phyloP scores from a whole-genome alignment of 2,113 vertebrate species.

The Girardinichthys multiradiatus region DNA sequence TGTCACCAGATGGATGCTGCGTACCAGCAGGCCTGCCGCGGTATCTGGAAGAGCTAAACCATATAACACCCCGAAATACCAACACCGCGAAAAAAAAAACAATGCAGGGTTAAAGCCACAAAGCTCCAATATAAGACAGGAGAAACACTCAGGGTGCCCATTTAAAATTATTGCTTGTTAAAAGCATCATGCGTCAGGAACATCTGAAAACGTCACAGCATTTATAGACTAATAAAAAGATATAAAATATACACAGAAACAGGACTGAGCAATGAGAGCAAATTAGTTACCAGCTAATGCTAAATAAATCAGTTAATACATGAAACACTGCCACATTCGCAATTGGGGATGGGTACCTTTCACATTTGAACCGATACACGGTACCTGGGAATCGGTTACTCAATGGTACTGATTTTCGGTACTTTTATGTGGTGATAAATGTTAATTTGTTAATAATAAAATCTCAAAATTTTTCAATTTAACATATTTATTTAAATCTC shows the following conservation, averaged over 20 bases:
- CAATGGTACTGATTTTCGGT: too few species aligned
- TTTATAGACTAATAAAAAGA: neutral
- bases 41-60: slow-evolving; percentile 98
- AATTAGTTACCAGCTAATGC: neutral
- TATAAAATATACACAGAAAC: neutral
- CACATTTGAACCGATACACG: too few species aligned
- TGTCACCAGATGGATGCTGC: slow-evolving; percentile 95
- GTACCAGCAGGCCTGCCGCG: slow-evolving; percentile 92
- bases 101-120: slow-evolving; percentile 69
- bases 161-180: slow-evolving; percentile 14
- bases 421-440: too few species aligned
- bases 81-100: slow-evolving; percentile 84
- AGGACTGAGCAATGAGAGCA: slow-evolving; percentile 33
- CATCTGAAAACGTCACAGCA: slow-evolving; percentile 28
- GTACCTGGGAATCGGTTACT: too few species aligned
- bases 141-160: slow-evolving; percentile 1
- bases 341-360: too few species aligned
- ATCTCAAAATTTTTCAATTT: too few species aligned
- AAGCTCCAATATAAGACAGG: slow-evolving; percentile 6
- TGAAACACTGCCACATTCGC: neutral
- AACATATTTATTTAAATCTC: too few species aligned
- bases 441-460: too few species aligned
- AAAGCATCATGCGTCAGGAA: slow-evolving; percentile 48
- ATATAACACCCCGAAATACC: slow-evolving; percentile 89
- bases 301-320: neutral